Evolutionary conservation across 2,888 invertebrate species (phyloP).

Genomic region (Didymodactylos carnosus): DNA sequence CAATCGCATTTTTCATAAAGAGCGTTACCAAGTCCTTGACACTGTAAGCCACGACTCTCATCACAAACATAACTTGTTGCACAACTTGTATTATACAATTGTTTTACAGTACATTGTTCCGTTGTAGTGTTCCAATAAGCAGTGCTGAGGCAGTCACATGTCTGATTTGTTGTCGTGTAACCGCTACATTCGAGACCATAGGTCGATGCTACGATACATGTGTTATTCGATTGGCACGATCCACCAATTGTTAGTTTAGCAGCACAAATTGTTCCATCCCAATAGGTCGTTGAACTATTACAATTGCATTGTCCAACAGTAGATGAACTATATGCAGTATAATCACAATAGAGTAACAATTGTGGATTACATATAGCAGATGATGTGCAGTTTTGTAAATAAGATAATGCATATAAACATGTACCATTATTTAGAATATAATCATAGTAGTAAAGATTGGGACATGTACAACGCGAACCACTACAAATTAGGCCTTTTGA

Average conservation of each 20-base stretch:
- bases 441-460: neutral
- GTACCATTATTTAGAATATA: neutral
- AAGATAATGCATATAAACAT: neutral
- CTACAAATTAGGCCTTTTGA: neutral
- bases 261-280: neutral
- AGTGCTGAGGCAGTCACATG: neutral
- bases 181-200: neutral
- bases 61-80: neutral
- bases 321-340: neutral
- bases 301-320: neutral
- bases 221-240: neutral
- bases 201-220: neutral
- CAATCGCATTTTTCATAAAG: neutral
- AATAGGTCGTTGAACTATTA: neutral
- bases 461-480: neutral
- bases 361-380: neutral
- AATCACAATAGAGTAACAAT: neutral
- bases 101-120: neutral
- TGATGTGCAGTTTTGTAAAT: neutral
- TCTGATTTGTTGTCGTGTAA: neutral
- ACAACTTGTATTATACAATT: neutral
- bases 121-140: neutral
- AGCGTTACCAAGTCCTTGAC: neutral
- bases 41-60: neutral
- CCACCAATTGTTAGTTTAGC: neutral